Percentiles rank a stretch among this genome's conserved stretches.
Evolutionary conservation across 2,888 invertebrate genomes (phyloP).

Genomic region (Stomorhina lunata): DNA sequence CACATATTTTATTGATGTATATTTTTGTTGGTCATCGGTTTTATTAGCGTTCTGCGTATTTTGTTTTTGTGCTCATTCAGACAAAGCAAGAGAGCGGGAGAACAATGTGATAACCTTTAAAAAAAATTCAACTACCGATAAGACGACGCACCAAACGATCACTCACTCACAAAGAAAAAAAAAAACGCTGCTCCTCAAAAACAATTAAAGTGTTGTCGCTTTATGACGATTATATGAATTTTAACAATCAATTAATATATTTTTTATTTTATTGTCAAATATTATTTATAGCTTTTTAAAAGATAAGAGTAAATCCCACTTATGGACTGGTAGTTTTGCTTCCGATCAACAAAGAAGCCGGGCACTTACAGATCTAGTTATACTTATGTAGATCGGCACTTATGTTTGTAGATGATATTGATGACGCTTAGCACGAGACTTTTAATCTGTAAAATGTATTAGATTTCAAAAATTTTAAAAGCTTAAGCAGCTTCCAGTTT

Average conservation of each 20-base stretch:
- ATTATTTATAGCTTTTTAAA: conserved; percentile 5
- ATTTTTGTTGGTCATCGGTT: conserved; percentile 33
- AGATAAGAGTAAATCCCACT: conserved; percentile 35
- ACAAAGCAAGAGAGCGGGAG: not conserved
- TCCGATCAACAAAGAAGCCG: no score
- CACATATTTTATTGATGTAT: not conserved
- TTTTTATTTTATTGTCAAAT: not conserved
- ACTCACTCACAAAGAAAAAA: no score
- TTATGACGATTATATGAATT: not conserved
- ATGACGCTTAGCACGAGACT: conserved; percentile 34
- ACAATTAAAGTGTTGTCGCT: conserved; percentile 13
- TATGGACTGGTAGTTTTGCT: no score
- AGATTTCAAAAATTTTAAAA: not conserved
- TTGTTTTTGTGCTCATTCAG: conserved; percentile 6
- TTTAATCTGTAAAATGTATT: not conserved
- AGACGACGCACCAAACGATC: not conserved
- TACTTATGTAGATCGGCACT: no score
- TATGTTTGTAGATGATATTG: no score
- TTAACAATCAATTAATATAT: conserved; percentile 18
- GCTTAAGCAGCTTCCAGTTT: no score
- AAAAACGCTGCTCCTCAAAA: not conserved
- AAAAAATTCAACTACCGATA: conserved; percentile 20
- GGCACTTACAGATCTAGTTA: no score
- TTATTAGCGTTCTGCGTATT: not conserved
- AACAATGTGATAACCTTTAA: conserved; percentile 53